Percentiles rank a stretch among this genome's conserved stretches.
Conservation (phyloP, 2,888 invertebrate genomes). For the Zele albiditarsus region DNA sequence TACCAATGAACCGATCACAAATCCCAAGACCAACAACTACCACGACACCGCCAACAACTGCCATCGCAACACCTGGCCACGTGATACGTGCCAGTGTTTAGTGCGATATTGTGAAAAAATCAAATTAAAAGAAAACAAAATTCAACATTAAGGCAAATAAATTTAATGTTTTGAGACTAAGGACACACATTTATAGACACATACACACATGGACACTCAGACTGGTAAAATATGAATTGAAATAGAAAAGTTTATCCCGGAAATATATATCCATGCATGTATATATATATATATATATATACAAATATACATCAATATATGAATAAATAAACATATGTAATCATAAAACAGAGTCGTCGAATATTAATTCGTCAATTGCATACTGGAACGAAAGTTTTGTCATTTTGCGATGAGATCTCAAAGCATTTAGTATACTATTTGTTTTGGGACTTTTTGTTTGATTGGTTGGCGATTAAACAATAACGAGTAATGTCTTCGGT, state of each 20-base stretch:
- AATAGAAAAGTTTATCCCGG: background rate
- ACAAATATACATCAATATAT: no score
- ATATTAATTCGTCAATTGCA: no score
- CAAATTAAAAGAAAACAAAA: background rate
- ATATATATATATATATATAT: background rate
- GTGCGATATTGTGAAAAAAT: constrained; percentile 4
- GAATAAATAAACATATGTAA: no score
- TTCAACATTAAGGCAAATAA: background rate
- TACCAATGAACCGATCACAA: constrained; percentile 61
- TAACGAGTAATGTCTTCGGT: no score
- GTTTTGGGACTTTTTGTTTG: no score
- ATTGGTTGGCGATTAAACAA: no score
- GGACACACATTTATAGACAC: background rate
- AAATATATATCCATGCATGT: no score
- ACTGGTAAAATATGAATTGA: background rate
- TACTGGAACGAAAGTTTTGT: no score
- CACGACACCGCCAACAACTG: constrained; percentile 63
- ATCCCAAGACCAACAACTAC: constrained; percentile 62
- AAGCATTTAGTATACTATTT: no score
- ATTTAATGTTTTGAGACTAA: background rate
- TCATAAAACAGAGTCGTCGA: no score
- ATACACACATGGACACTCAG: background rate
- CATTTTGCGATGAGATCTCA: no score
- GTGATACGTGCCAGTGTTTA: constrained; percentile 64
- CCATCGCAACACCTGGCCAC: constrained; percentile 60